Conservation (phyloP, 1,140 invertebrate species). For the Ceratina japonica region DNA sequence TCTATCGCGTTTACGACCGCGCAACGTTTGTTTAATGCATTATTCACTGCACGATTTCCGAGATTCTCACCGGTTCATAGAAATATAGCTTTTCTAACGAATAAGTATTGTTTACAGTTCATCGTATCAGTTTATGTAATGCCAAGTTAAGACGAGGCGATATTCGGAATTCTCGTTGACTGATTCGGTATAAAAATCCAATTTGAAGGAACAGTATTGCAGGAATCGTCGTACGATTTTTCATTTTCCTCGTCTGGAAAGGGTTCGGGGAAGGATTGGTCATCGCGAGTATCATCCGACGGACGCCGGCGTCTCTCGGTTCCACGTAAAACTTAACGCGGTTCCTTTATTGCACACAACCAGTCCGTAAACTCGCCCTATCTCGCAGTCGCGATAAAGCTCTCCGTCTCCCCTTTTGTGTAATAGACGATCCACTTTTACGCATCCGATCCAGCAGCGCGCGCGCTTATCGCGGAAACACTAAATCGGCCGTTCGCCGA, state of each 20-base stretch:
- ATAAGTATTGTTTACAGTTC: no score
- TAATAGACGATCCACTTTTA: conserved; percentile 62
- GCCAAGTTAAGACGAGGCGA: no score
- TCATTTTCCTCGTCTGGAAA: neutral
- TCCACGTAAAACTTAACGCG: conserved; percentile 39
- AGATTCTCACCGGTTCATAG: no score
- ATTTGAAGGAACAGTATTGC: no score
- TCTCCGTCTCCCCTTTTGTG: conserved; percentile 51
- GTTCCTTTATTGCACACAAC: conserved; percentile 63
- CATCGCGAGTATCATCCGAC: neutral
- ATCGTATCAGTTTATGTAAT: no score
- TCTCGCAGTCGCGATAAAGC: conserved; percentile 57
- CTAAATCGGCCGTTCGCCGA: conserved; percentile 58
- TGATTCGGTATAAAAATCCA: no score
- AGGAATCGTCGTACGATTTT: neutral
- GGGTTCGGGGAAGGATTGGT: neutral
- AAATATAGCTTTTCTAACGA: no score
- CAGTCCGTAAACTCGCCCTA: conserved; percentile 61
- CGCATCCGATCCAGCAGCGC: conserved; percentile 48
- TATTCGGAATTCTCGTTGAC: no score
- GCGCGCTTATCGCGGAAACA: conserved; percentile 59
- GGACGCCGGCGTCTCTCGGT: conserved; percentile 4
- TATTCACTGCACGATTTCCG: no score
- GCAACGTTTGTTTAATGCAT: no score
- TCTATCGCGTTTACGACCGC: no score